Base-by-base conservation (phyloP, 1,140 invertebrate genomes). In the Formica exsecta region DNA sequence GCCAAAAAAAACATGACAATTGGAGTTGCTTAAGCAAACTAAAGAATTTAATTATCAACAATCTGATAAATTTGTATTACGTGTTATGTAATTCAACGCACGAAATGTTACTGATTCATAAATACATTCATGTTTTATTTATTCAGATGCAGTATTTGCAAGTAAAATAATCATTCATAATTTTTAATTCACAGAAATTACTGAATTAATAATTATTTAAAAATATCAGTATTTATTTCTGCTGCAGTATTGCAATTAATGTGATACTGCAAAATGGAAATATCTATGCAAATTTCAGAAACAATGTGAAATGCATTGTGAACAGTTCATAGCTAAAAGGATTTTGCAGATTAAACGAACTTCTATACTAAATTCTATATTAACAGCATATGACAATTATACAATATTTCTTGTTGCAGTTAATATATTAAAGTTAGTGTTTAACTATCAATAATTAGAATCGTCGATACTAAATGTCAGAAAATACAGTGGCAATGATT, bases 201-300 rank as follows among this genome's bases (percentile, higher is more conserved):
- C 54, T 57, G 22, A 7, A 81, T 74, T 62, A 44, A 61, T 83
- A 48, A 61, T 83, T 83, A 48, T 25, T 73, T 48, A 13, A 59
- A 38, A 59, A 59, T 71, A 13, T 81, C 2, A 4, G 22, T 19
- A 48, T 61, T 16, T 16, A 61, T 16, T 80, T 80, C 25, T 29
- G 16, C n/a, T 32, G 2, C 22, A 48, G 73, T 74, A 38, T 32
- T 32, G 2, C 13, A 29, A 32, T 32, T 32, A 32, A 32, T 32
- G 32, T 4, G 3, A 81, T 71, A 44, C 41, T 32, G 2, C 8
- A 32, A 36, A 44, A 11, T n/a, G 7, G 38, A 13, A 22, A 74
- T 44, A 32, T 61, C 22, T 11, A 25, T 48, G 25, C 25, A 57
- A 71, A 81, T 81, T 32, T 71, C 2, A 19, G 6, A 59, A 44